Evolutionary conservation across 2,113 vertebrate species (phyloP).

Genomic region (Aldabrachelys gigantea): DNA sequence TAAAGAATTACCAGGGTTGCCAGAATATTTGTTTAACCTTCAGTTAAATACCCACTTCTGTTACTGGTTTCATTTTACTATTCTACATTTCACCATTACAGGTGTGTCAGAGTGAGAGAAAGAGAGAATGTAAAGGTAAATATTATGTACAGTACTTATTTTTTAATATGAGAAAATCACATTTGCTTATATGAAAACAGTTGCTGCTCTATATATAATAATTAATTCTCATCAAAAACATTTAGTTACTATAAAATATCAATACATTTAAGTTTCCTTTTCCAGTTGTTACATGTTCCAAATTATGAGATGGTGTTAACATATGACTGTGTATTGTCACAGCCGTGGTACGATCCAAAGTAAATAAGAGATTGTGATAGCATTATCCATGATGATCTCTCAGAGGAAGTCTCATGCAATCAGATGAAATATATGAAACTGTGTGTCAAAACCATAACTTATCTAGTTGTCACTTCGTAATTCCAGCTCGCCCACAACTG

Average conservation of each 20-base stretch:
- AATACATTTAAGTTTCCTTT: background rate
- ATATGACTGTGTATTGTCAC: background rate
- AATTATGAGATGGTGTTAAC: background rate
- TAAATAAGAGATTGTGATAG: background rate
- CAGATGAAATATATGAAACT: background rate
- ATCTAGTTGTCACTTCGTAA: background rate
- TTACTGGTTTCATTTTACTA: background rate
- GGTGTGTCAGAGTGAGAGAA: no score
- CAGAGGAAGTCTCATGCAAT: background rate
- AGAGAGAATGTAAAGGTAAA: no score
- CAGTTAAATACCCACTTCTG: background rate
- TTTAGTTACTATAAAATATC: rapidly evolving
- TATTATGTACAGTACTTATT: background rate
- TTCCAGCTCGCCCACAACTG: background rate
- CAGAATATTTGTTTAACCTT: background rate
- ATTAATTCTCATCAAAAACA: background rate
- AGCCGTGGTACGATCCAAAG: background rate
- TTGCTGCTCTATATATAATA: background rate
- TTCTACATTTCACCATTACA: background rate
- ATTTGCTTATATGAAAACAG: background rate
- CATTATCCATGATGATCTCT: background rate
- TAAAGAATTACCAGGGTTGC: background rate
- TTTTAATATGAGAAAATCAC: background rate
- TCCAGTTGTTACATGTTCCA: background rate
- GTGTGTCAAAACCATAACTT: background rate